Base-by-base conservation (phyloP, 2,888 invertebrate genomes). In the Netelia melanura region DNA sequence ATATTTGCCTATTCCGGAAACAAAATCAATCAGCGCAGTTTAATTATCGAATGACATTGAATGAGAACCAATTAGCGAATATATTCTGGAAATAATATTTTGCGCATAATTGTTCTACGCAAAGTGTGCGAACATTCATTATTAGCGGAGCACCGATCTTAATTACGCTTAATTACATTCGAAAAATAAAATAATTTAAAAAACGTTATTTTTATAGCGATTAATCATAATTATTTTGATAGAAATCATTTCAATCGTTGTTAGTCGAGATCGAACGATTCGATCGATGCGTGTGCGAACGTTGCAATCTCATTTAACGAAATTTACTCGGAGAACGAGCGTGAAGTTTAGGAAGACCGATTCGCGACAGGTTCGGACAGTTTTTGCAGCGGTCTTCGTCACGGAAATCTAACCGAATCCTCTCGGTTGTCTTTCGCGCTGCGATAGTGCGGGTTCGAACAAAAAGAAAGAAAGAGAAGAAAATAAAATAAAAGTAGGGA, bases 381-480 rank as follows among this genome's bases (percentile, higher is more conserved):
- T 23, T 62, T 75, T 67, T 23, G 8, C 54, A 14, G 56, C 52
- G 54, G 30, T 56, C 38, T 64, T 38, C 52, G 48, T 48, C 17
- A 38, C 44, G 61, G 30, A 68, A 77, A 48, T 67, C 62, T 1
- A 44, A 44, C 10, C 30, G 48, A 30, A 2, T 23, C 58, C 10
- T 61, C 17, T 17, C 54, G 54, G n/a, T 54, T 14, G 54, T 54
- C 54, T 81, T 71, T 38, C 11, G 48, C 17, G 17, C 52, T 52
- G 70, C 25, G 75, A 78, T 79, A 25, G 70, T 38, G n/a, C 38
- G 61, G 38, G 38, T 38, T 38, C 38, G 3, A 38, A 78, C 68
- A 17, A 38, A 43, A 14, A 61, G 54, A 54, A 14, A 54, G n/a
- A 3, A 14, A 6, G 11, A 14, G 54, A 52, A 48, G 75, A 62